Evolutionary conservation across 2,888 invertebrate species (phyloP).

Genomic region (Calameuta pallipes): DNA sequence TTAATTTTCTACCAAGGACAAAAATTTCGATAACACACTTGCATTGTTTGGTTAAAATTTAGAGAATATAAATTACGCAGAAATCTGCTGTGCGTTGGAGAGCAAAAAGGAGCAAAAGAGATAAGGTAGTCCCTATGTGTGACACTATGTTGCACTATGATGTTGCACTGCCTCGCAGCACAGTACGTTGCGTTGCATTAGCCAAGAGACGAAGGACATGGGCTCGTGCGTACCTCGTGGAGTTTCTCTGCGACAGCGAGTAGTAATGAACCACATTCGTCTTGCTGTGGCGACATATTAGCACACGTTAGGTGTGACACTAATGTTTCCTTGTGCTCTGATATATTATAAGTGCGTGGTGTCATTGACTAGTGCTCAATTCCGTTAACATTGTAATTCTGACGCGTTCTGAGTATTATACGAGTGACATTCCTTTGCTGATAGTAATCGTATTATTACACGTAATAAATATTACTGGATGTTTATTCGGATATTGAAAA

Average conservation of each 20-base stretch:
- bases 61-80: background rate
- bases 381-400: background rate
- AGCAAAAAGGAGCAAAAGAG: background rate
- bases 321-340: constrained; percentile 14
- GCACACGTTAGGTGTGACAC: constrained; percentile 22
- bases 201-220: constrained; percentile 6
- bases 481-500: background rate
- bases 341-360: constrained; percentile 1
- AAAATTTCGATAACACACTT: background rate
- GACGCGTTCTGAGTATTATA: background rate
- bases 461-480: background rate
- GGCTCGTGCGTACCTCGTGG: constrained; percentile 12
- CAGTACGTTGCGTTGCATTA: background rate
- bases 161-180: background rate
- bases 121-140: background rate
- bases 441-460: background rate
- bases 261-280: constrained; percentile 24
- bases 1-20: background rate
- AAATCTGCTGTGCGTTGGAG: background rate
- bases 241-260: background rate
- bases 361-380: background rate
- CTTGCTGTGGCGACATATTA: constrained; percentile 19
- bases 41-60: background rate
- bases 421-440: background rate
- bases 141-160: background rate